phyloP scores from a whole-genome alignment of 2,797 vertebrate species.

The Menidia menidia region DNA sequence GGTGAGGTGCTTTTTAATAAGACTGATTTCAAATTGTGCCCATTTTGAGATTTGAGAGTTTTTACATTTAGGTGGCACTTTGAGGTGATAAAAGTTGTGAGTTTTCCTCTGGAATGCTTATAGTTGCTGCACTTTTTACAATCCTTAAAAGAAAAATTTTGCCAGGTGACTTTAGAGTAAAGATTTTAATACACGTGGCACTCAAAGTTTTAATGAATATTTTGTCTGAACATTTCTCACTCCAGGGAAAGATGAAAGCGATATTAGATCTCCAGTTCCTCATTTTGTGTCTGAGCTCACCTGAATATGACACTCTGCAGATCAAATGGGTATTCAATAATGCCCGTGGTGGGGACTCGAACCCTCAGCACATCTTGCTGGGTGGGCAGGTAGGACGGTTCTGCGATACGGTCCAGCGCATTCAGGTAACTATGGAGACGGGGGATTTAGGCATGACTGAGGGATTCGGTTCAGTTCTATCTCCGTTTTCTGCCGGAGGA shows the following conservation, averaged over 20 bases:
- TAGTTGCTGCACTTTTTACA: not conserved
- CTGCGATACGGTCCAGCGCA: conserved; percentile 73
- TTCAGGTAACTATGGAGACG: conserved; percentile 68
- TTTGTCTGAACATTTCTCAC: no score
- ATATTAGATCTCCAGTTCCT: not conserved
- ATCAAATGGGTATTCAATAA: conserved; percentile 84
- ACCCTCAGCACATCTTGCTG: conserved; percentile 73
- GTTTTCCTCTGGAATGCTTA: not conserved
- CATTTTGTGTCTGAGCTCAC: conserved; percentile 44
- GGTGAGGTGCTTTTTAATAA: no score
- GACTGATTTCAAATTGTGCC: no score
- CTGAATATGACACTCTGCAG: conserved; percentile 85
- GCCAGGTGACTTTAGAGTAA: no score
- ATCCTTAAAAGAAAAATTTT: no score
- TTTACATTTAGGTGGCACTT: not conserved
- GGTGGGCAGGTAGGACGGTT: conserved; percentile 71
- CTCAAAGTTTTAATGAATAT: no score
- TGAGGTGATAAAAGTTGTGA: not conserved
- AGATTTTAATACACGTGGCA: no score
- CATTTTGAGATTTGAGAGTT: no score
- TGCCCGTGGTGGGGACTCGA: conserved; percentile 83
- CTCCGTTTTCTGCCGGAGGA: no score
- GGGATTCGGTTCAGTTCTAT: no score
- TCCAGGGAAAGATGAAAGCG: not conserved
- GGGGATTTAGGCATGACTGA: not conserved